Base-by-base conservation (phyloP, 2,888 invertebrate genomes). In the Eupithecia subumbrata region DNA sequence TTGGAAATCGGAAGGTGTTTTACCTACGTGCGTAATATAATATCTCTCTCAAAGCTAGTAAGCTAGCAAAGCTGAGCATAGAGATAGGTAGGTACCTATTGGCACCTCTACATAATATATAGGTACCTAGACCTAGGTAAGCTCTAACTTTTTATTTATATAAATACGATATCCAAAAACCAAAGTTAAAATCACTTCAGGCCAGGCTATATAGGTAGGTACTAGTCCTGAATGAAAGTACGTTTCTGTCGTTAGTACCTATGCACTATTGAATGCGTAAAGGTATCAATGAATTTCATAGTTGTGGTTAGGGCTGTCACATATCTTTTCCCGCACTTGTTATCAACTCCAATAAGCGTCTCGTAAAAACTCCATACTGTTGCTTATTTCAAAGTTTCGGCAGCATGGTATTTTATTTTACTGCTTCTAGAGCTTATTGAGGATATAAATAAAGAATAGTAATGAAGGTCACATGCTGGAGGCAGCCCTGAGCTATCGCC, bases 1-100 rank as follows among this genome's bases (percentile, higher is more conserved):
- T 79, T 81, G 76, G 73, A 75, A 78, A 80, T 76, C 84, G 79
- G 83, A 81, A 79, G 78, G 82, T 82, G 78, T 76, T 73, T 71
- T 77, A 34, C 30, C 34, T 64, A 34, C 64, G 64, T 64, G 16
- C 16, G 16, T 34, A 34, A 64, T 64, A 34, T 64, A 34, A 34
- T 34, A 64, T 60, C 12, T 56, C 22, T 56, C 11, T 14, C 5
- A 14, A 60, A 14, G n/a, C n/a, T n/a, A n/a, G n/a, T n/a, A 60
- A 60, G 22, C 60, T 56, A 60, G 25, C 25, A 25, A 56, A 25
- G 60, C 25, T 25, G 60, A 25, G 4, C 60, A 12, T 25, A 25
- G 22, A 60, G 60, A 25, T 22, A 48, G n/a, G 8, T 18, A 48
- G n/a, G 56, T 56, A 12, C 25, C 12, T 12, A 60, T 25, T 14